These are phyloP conservation scores for Lasioglossum malachurum DNA, from an alignment of 2,888 invertebrate genomes.

Conservation along the genomic window DNA sequence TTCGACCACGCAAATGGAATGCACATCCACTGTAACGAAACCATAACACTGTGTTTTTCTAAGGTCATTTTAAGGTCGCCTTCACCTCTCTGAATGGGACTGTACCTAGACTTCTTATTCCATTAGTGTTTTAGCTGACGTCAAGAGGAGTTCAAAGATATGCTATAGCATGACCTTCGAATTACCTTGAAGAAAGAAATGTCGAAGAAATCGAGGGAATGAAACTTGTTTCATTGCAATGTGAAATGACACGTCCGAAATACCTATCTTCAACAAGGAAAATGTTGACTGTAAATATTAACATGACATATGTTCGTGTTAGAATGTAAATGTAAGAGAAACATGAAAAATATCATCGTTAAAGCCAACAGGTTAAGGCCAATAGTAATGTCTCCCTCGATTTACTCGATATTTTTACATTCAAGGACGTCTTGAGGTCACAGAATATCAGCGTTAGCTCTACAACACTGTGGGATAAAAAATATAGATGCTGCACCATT, in stretches of 20 bases:
- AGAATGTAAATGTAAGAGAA: no score
- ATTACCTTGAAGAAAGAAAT: neutral
- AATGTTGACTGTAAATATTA: neutral
- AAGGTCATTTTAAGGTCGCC: neutral
- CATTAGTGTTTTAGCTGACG: neutral
- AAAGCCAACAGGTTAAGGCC: neutral
- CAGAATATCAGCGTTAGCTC: neutral
- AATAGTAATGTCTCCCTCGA: neutral
- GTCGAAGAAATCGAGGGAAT: neutral
- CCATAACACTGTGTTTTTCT: neutral
- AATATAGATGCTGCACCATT: neutral
- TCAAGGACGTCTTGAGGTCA: neutral
- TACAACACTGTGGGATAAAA: neutral
- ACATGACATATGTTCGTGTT: no score
- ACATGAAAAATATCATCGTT: neutral
- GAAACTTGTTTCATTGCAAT: neutral
- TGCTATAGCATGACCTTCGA: neutral
- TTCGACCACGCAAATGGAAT: conserved; percentile 98
- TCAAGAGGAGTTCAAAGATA: neutral
- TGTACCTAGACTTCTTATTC: neutral
- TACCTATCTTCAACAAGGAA: no score
- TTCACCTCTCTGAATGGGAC: neutral
- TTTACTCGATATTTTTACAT: neutral
- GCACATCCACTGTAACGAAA: conserved; percentile 92
- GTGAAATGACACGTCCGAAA: neutral